Evolutionary conservation across 2,797 vertebrate genomes (phyloP), one percentile per base, ranked within the genome.

Genomic region (Betta splendens): DNA sequence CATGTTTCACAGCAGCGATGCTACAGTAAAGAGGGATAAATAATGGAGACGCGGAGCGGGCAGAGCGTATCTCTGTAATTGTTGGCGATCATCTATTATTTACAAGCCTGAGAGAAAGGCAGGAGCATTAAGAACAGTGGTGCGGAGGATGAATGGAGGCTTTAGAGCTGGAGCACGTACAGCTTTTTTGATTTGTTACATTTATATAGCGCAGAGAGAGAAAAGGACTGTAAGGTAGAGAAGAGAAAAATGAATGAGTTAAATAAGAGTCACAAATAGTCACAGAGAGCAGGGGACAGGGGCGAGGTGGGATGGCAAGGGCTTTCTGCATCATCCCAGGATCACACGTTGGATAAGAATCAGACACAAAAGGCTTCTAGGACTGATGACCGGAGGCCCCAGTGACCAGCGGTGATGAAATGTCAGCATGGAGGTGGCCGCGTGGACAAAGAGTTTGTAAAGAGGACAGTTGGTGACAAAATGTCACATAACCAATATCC

Each of bases 1-100:
- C 69, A 45, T 28, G 69, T 72, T 61, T n/a, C 0, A 21, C 58
- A 59, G 33, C 38, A 39, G 51, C 15, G 9, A 69, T 59, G 52
- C 40, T 2, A 40, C 67, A 22, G 75, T 83, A 83, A 83, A 69
- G 55, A 72, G 56, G 72, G 69, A 77, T 76, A 83, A 86, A 86
- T 85, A 78, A 86, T 79, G 65, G 72, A 84, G 69, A 68, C 37
- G 54, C 60, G 74, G 56, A 73, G 72, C 53, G 68, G 68, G 64
- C 67, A 66, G 64, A 66, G 59, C 63, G 69, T 57, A 64, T 76
- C 68, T 53, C 58, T 64, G 79, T 77, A 83, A 83, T 37, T 77
- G 83, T 58, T 75, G 50, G 59, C 46, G 29, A 70, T 80, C 87
- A 89, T 91, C 78, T 89, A 90, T 91, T 87, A 90, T 89, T 89